Base-by-base conservation (phyloP, 2,797 vertebrate genomes). In the Adelosebastes latens region DNA sequence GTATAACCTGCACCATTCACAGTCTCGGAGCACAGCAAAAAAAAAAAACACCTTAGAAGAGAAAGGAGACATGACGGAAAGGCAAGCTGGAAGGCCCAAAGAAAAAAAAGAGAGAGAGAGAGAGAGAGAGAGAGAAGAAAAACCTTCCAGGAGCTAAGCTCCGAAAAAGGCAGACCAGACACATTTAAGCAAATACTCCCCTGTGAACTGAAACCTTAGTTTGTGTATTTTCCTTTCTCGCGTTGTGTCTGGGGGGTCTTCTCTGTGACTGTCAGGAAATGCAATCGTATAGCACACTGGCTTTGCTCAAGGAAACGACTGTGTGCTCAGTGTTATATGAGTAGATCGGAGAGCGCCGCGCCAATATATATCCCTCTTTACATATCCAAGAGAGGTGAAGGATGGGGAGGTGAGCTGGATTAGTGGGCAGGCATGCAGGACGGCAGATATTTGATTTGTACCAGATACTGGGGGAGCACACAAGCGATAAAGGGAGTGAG, bases 361-460 rank as follows among this genome's bases (percentile, higher is more conserved):
- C 11, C 7, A 62, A 68, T n/a, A 62, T 34, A 60, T 56, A 39
- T 73, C 63, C 14, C 20, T 25, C 53, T 79, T 80, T 71, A 81
- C 73, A 84, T 81, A 84, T 77, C 20, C 31, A 76, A 81, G 71
- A 61, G 66, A 49, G 13, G 7, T 34, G 42, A 9, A 49, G 60
- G 81, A 81, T 20, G n/a, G 25, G 55, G 52, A 86, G 83, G 80
- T 85, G 78, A 59, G 74, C 58, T 29, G 66, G 56, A 10, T 4
- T 77, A 88, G 74, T 61, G 24, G 72, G 49, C 66, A 85, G 76
- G 76, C 77, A 75, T 64, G 76, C 77, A 87, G 62, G 68, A 84
- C 55, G 84, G 70, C 77, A 88, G 82, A 87, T 90, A 87, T 91
- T 89, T 93, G 87, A 94, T 91, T 84, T 88, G 86, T 59, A 68